Evolutionary conservation across 2,888 invertebrate species (phyloP), one percentile per base, ranked within the genome.

Genomic region (Mythimna ferrago): DNA sequence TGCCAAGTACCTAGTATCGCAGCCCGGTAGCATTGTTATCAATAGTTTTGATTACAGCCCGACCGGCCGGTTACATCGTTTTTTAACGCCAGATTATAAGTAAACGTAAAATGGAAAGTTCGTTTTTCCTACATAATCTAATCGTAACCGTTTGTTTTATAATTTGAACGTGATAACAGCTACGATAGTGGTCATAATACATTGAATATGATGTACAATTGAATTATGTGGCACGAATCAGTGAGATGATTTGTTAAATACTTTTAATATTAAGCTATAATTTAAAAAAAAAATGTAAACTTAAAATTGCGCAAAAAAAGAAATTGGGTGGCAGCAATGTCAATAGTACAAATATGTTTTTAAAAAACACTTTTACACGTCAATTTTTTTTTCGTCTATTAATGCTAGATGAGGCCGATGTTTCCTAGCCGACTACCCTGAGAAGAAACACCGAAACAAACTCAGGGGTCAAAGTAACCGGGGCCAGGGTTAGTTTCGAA

Each of bases 31-130:
- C 71, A 74, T 68, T 80, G 86, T 87, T 90, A 89, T 91, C 89
- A 90, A 81, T 87, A 58, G 66, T 60, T 81, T 74, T 89, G 83
- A 88, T 88, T 89, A 86, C 76, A 77, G 65, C 62, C 81, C 78
- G 82, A 78, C 80, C 78, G 81, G 81, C 77, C 73, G 77, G 75
- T 78, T 73, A 74, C 77, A 80, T 51, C 61, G 71, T 78, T 83
- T 88, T 90, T 88, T 74, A 77, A 71, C 64, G 62, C 66, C 66
- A 72, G 75, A 84, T 82, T 81, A 73, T 82, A 81, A 71, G 83
- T 83, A 81, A 76, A 41, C 81, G 81, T 80, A 73, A 83, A 88
- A 78, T 82, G 76, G 87, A 88, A 89, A 89, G 87, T 83, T 79
- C 64, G 78, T 87, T 87, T 87, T 88, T 81, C 78, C 66, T 65